phyloP scores from a whole-genome alignment of 2,113 vertebrate genomes.

The Monarcha castaneiventris region DNA sequence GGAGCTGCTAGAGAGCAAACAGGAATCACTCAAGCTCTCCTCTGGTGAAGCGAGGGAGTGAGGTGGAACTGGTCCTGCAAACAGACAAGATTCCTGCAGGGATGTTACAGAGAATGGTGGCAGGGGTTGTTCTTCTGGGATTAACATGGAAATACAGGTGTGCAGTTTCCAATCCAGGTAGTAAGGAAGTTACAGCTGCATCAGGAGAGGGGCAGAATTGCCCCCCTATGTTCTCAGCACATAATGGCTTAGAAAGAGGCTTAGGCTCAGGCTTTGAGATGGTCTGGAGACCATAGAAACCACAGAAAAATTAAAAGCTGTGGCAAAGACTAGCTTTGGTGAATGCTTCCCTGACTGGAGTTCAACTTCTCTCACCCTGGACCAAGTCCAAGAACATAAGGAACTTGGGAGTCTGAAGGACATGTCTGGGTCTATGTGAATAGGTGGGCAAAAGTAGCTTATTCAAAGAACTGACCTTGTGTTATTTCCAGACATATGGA shows the following conservation, averaged over 20 bases:
- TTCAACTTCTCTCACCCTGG: neutral
- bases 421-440: neutral
- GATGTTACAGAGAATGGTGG: neutral
- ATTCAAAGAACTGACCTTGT: neutral
- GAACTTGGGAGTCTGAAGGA: conserved; percentile 12
- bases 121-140: neutral
- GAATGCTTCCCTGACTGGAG: neutral
- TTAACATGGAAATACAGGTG: neutral
- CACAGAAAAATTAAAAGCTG: neutral
- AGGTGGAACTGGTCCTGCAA: neutral
- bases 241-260: neutral
- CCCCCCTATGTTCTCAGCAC: neutral
- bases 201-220: neutral
- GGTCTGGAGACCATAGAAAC: neutral
- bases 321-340: neutral
- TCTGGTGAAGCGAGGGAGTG: neutral
- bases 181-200: neutral
- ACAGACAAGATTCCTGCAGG: neutral
- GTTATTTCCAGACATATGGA: neutral
- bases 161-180: neutral
- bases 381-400: neutral
- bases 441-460: neutral
- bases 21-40: rapidly evolving
- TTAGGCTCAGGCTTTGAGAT: neutral
- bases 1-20: neutral